Conservation (phyloP, 2,797 vertebrate genomes). For the Oreonectes daqikongensis region DNA sequence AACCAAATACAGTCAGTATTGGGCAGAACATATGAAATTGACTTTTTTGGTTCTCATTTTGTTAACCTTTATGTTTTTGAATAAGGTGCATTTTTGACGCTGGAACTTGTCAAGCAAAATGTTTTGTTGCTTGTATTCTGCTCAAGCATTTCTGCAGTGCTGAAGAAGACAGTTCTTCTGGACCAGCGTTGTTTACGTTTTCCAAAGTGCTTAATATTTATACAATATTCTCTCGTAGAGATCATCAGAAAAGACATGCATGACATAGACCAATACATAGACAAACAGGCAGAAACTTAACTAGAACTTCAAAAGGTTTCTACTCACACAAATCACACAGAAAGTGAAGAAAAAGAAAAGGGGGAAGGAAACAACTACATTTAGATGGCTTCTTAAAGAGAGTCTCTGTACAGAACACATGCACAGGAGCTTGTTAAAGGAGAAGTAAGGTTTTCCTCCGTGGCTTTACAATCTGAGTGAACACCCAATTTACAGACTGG, state of each 20-base stretch:
- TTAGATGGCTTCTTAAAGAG: background rate
- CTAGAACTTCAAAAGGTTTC: background rate
- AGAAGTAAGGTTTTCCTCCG: background rate
- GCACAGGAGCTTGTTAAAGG: constrained; percentile 24
- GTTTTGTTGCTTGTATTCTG: too few relatives aligned
- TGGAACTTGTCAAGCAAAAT: too few relatives aligned
- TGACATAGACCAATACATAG: background rate
- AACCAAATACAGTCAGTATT: too few relatives aligned
- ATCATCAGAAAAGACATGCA: constrained; percentile 4
- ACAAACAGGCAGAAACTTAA: background rate
- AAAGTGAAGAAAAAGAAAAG: background rate
- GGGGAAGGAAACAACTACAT: background rate
- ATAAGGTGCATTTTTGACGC: too few relatives aligned
- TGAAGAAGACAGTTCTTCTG: too few relatives aligned
- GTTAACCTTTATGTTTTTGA: too few relatives aligned
- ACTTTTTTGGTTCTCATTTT: too few relatives aligned
- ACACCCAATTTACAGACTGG: constrained; percentile 13
- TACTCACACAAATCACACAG: constrained; percentile 16
- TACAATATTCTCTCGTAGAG: too few relatives aligned
- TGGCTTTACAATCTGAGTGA: constrained; percentile 20
- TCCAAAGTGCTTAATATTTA: too few relatives aligned
- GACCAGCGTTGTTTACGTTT: too few relatives aligned
- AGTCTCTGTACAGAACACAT: constrained; percentile 6
- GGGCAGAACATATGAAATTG: too few relatives aligned
- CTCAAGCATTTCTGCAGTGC: too few relatives aligned